Percentiles rank a stretch among this genome's conserved stretches.
These are phyloP conservation scores for Enoplolaimus lenunculus DNA, from an alignment of 2,888 invertebrate genomes.

Conservation along the genomic window DNA sequence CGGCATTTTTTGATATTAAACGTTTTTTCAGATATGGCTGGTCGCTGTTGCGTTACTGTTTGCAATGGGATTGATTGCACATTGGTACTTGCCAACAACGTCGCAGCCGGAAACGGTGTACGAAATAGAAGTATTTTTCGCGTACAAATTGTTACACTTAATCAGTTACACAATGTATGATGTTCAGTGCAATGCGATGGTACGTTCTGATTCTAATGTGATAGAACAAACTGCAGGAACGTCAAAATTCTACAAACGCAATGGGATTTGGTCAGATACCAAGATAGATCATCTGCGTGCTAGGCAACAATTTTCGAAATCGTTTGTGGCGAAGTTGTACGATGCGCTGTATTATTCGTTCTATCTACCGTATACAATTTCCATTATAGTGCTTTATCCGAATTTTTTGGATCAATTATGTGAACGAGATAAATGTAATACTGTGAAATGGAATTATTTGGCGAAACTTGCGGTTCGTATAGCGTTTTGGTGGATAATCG, in stretches of 20 bases:
- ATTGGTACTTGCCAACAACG: background rate
- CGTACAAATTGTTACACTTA: conserved; percentile 22
- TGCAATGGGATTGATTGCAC: background rate
- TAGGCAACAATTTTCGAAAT: background rate
- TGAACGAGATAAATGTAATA: background rate
- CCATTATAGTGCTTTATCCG: conserved; percentile 19
- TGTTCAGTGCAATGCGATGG: background rate
- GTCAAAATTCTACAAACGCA: background rate
- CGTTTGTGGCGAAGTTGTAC: background rate
- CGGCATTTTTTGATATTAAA: too few species aligned
- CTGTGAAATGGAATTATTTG: background rate
- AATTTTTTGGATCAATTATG: background rate
- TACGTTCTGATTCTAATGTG: background rate
- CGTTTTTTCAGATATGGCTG: background rate
- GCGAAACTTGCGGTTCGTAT: conserved; percentile 46
- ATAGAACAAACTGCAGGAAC: background rate
- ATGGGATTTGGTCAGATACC: background rate
- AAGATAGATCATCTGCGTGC: background rate
- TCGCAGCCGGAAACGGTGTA: background rate
- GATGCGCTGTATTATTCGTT: conserved; percentile 10
- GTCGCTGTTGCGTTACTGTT: background rate
- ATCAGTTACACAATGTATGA: conserved; percentile 19
- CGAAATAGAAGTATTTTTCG: conserved; percentile 14
- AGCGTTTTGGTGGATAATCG: conserved; percentile 55
- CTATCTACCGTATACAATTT: conserved; percentile 20